Conservation (phyloP, 2,888 invertebrate genomes). For the Tortrix viridana region DNA sequence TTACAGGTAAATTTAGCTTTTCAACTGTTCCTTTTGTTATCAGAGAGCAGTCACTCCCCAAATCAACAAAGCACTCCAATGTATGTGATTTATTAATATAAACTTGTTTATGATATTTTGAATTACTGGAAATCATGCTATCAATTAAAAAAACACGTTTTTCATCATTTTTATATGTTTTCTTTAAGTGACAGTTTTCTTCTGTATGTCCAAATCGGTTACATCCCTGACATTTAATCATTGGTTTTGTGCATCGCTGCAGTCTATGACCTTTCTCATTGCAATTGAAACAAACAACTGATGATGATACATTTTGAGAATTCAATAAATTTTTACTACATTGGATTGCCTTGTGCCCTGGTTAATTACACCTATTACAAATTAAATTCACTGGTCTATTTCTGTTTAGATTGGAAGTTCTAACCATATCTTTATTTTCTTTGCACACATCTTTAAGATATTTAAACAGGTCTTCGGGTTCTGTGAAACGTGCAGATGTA, state of each 20-base stretch:
- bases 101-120: slow-evolving; percentile 24
- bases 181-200: slow-evolving; percentile 7
- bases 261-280: slow-evolving; percentile 20
- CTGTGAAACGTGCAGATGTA: slow-evolving; percentile 9
- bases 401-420: not conserved
- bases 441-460: slow-evolving; percentile 12
- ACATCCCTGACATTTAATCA: slow-evolving; percentile 21
- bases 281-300: slow-evolving; percentile 21
- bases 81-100: slow-evolving; percentile 13
- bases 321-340: not conserved
- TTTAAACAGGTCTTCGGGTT: slow-evolving; percentile 8
- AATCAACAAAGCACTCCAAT: slow-evolving; percentile 17
- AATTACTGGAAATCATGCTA: slow-evolving; percentile 4
- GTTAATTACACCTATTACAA: slow-evolving; percentile 17
- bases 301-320: not conserved
- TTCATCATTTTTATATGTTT: slow-evolving; percentile 9
- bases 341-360: slow-evolving; percentile 13
- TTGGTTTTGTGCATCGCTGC: slow-evolving; percentile 10
- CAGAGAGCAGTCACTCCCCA: slow-evolving; percentile 25
- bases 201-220: slow-evolving; percentile 13
- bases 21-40: slow-evolving; percentile 2
- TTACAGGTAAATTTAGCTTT: not conserved
- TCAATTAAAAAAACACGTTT: slow-evolving; percentile 17
- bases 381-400: not conserved
- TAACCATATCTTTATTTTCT: slow-evolving; percentile 15